Percentiles rank a stretch among this genome's conserved stretches.
Evolutionary conservation across 2,888 invertebrate species (phyloP).

Genomic region (Campopleginae sp.): DNA sequence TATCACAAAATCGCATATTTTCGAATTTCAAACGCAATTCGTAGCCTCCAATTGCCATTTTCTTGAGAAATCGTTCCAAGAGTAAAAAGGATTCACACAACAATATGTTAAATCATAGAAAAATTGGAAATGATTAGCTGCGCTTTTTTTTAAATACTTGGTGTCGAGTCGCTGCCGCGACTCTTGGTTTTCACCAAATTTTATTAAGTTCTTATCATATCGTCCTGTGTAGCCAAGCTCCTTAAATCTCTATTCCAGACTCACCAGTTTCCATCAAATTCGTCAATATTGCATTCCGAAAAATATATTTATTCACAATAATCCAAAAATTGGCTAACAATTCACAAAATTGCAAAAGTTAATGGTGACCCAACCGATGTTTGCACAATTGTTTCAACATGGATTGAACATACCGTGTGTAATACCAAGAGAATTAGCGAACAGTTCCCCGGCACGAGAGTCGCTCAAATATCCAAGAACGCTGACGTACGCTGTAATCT

Average conservation of each 20-base stretch:
- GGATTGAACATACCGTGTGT: constrained; percentile 7
- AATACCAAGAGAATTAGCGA: constrained; percentile 39
- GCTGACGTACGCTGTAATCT: neutral
- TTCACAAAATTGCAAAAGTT: constrained; percentile 32
- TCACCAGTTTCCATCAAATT: neutral
- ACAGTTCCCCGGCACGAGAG: constrained; percentile 43
- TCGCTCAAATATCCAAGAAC: constrained; percentile 6
- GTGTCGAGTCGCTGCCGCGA: too few relatives aligned
- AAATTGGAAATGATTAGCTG: too few relatives aligned
- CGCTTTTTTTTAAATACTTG: neutral
- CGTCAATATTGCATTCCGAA: neutral
- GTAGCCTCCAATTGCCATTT: too few relatives aligned
- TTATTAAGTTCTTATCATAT: too few relatives aligned
- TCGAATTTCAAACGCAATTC: too few relatives aligned
- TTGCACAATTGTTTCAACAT: constrained; percentile 18
- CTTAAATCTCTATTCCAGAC: neutral
- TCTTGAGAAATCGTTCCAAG: too few relatives aligned
- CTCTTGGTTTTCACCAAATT: too few relatives aligned
- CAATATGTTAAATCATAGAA: too few relatives aligned
- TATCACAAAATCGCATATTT: too few relatives aligned
- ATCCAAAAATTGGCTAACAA: constrained; percentile 46
- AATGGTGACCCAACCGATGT: constrained; percentile 6
- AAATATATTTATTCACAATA: constrained; percentile 55
- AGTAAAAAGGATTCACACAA: too few relatives aligned
- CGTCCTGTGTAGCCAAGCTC: too few relatives aligned